Evolutionary conservation across 2,888 invertebrate species (phyloP).

Genomic region (Melikaiella ostensackeni): DNA sequence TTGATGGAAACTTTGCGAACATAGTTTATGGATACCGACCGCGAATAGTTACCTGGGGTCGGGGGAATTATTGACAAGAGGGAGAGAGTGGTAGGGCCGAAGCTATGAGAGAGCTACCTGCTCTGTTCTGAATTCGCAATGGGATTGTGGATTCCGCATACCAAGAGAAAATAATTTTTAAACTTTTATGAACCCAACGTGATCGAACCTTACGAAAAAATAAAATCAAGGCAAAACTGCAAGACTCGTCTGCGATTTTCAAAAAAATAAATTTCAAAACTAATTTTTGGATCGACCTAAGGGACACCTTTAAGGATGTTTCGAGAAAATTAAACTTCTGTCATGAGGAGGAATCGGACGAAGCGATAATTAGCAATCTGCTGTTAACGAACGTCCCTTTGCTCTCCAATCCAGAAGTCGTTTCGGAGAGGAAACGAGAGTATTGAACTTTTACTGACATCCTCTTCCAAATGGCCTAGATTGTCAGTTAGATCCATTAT

Average conservation of each 20-base stretch:
- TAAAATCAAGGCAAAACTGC: neutral
- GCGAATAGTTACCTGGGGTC: constrained; percentile 26
- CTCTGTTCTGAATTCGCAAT: constrained; percentile 37
- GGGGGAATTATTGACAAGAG: constrained; percentile 26
- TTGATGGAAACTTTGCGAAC: constrained; percentile 14
- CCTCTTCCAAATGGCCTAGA: constrained; percentile 26
- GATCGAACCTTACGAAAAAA: neutral
- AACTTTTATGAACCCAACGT: constrained; percentile 28
- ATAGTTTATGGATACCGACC: constrained; percentile 21
- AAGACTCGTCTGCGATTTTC: neutral
- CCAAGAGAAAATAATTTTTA: constrained; percentile 36
- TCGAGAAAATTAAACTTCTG: no score
- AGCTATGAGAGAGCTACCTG: constrained; percentile 5
- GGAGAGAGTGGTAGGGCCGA: constrained; percentile 19
- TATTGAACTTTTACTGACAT: constrained; percentile 57
- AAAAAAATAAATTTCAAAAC: no score
- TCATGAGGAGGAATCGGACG: neutral
- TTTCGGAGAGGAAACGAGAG: constrained; percentile 60
- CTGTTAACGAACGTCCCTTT: constrained; percentile 52
- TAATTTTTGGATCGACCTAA: no score
- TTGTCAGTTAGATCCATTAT: constrained; percentile 18
- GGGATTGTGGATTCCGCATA: constrained; percentile 27
- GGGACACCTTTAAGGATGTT: no score
- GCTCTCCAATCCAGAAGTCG: constrained; percentile 59
- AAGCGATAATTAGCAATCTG: constrained; percentile 56